Percentiles rank a stretch among this genome's conserved stretches.
These are phyloP conservation scores for Cryptoleucopteryx plumbea DNA, from an alignment of 2,113 vertebrate genomes.

Conservation along the genomic window DNA sequence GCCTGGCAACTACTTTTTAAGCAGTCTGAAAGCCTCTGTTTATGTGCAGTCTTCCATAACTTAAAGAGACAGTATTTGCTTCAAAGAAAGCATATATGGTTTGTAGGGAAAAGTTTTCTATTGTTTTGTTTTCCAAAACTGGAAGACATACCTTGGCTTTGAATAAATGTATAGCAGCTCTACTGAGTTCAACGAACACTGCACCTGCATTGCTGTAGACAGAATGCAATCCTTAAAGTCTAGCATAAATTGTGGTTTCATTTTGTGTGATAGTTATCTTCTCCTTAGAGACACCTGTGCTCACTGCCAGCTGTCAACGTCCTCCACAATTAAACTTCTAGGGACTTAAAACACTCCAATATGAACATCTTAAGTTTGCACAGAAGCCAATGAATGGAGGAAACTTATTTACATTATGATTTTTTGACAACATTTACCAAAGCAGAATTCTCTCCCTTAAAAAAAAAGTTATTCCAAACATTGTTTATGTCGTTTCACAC, in stretches of 20 bases:
- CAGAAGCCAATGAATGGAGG: neutral
- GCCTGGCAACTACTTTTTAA: neutral
- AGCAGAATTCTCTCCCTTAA: neutral
- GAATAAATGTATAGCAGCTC: neutral
- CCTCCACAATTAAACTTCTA: neutral
- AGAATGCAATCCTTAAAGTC: neutral
- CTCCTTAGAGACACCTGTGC: neutral
- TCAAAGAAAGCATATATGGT: neutral
- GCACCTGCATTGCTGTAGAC: neutral
- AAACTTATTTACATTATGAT: neutral
- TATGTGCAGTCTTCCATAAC: neutral
- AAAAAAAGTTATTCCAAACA: neutral
- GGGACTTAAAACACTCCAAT: neutral
- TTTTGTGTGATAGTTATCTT: neutral
- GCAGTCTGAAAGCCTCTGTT: neutral
- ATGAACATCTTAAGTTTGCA: neutral
- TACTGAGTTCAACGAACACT: neutral
- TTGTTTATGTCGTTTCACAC: neutral
- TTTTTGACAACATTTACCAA: neutral
- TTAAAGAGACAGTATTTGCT: neutral
- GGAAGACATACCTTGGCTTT: neutral
- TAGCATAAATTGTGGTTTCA: neutral
- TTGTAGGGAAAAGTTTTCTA: neutral
- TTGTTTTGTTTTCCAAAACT: neutral
- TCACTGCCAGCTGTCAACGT: neutral